Base-by-base conservation (phyloP, 2,888 invertebrate species). In the Tanytarsus gracilentus region DNA sequence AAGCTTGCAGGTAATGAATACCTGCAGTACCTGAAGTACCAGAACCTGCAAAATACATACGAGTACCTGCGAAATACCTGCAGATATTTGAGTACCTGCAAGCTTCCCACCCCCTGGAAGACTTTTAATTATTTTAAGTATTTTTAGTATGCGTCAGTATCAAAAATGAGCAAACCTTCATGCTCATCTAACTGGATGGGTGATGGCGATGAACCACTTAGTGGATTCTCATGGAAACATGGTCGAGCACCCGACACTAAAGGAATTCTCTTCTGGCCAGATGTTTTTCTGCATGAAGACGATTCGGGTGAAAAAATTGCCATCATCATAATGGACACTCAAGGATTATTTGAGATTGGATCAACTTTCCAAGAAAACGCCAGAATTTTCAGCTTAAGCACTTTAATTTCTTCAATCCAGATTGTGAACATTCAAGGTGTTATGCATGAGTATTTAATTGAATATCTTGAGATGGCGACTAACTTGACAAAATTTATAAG, bases 311-410 rank as follows among this genome's bases (percentile, higher is more conserved):
- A 62, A 36, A 60, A 60, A 36, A 21, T 62, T 6, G 62, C 60
- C 11, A 36, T 62, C 6, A 18, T 60, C 11, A 2, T 62, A 2
- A 53, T 62, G 23, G 62, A 62, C 39, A 60, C 62, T 2, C 62
- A 62, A 60, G 62, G 62, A 4, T 39, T 60, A n/a, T 62, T 62
- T 40, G 62, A 62, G n/a, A 53, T 14, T 23, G 49, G 60, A 39
- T 60, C 60, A 1, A 52, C 60, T 6, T 16, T 50, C 23, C 21
- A 16, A 7, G 62, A 62, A 11, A 62, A 62, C 23, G 25, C 49
- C 21, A 53, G 23, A 27, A 60, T 62, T 49, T 60, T 62, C 8
- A 27, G 60, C 1, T 39, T 62, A 7, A 39, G 49, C 3, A 62
- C 62, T 26, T 36, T 62, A 16, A 8, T 62, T 18, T 62, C 62